Evolutionary conservation across 2,113 vertebrate genomes (phyloP).

Genomic region (Mormyrus iriodes): DNA sequence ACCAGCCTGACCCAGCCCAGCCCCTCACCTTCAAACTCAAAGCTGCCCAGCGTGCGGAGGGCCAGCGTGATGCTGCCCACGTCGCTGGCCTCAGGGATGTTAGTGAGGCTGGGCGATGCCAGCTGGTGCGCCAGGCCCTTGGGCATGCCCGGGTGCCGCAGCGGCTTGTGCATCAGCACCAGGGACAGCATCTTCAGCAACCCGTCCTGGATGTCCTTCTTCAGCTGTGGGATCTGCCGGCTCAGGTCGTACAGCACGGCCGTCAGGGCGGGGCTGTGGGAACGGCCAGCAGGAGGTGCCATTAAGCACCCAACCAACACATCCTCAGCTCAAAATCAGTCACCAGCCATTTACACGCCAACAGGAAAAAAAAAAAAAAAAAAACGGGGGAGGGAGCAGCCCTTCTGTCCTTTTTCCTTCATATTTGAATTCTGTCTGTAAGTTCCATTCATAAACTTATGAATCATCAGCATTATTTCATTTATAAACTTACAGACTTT

Average conservation of each 20-base stretch:
- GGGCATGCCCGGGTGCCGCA: constrained; percentile 95
- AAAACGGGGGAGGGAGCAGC: background rate
- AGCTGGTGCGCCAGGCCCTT: constrained; percentile 92
- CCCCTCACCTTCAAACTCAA: constrained; percentile 88
- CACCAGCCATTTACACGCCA: background rate
- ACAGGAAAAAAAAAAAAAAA: background rate
- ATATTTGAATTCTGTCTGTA: background rate
- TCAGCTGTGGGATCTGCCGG: constrained; percentile 91
- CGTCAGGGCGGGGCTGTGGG: constrained; percentile 83
- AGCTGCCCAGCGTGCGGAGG: constrained; percentile 89
- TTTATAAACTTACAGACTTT: too few relatives aligned
- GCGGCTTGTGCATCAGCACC: constrained; percentile 95
- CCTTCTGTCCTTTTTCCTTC: background rate
- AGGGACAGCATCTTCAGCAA: constrained; percentile 96
- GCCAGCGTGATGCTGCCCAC: constrained; percentile 96
- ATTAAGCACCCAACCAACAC: background rate
- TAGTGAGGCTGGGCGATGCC: constrained; percentile 89
- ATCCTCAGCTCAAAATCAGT: background rate
- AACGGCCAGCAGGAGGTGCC: background rate
- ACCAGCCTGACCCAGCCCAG: background rate
- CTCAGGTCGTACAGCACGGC: constrained; percentile 95
- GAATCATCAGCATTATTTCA: too few relatives aligned
- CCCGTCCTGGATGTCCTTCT: constrained; percentile 98
- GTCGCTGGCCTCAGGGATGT: constrained; percentile 89
- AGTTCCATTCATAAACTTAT: too few relatives aligned